Percentiles rank a stretch among this genome's conserved stretches.
phyloP scores from a whole-genome alignment of 2,888 invertebrate species.

The Scaptomyza flava region DNA sequence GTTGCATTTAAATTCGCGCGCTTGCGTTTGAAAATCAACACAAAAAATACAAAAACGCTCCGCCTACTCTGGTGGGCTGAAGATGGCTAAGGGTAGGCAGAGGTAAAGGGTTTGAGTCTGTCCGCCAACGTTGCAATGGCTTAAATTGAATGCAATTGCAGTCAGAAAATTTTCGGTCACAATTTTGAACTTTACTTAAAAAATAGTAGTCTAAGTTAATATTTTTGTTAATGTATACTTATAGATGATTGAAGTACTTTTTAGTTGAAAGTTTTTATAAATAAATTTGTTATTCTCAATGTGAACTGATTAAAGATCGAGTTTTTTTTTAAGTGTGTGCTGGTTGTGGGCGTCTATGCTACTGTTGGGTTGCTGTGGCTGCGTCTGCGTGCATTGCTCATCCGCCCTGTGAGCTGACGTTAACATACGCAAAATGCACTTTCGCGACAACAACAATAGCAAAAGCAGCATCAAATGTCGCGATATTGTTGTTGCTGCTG shows the following conservation, averaged over 20 bases:
- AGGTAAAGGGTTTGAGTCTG: constrained; percentile 20
- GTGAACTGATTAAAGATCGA: neutral
- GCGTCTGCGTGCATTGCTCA: constrained; percentile 68
- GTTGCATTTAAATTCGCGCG: constrained; percentile 83
- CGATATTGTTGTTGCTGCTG: constrained; percentile 9
- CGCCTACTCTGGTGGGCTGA: constrained; percentile 70
- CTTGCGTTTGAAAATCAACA: constrained; percentile 81
- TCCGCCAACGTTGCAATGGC: constrained; percentile 58
- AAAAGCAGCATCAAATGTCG: constrained; percentile 58
- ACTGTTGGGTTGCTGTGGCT: constrained; percentile 40
- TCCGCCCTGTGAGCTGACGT: constrained; percentile 55
- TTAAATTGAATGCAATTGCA: constrained; percentile 63
- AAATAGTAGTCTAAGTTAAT: too few species aligned
- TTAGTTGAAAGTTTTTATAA: too few species aligned
- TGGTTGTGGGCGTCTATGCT: constrained; percentile 22
- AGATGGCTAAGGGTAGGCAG: neutral
- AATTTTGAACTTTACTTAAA: too few species aligned
- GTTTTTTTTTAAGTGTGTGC: constrained; percentile 7
- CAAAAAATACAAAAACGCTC: constrained; percentile 82
- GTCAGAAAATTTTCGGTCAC: neutral
- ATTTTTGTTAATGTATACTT: too few species aligned
- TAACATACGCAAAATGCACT: constrained; percentile 65
- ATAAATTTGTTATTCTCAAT: neutral
- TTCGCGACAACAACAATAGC: constrained; percentile 56
- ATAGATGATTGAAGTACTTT: too few species aligned